A percentile compares a stretch with the other conserved stretches of the same genome.
phyloP scores from a whole-genome alignment of 1,140 invertebrate genomes.

The Tribolium castaneum region DNA sequence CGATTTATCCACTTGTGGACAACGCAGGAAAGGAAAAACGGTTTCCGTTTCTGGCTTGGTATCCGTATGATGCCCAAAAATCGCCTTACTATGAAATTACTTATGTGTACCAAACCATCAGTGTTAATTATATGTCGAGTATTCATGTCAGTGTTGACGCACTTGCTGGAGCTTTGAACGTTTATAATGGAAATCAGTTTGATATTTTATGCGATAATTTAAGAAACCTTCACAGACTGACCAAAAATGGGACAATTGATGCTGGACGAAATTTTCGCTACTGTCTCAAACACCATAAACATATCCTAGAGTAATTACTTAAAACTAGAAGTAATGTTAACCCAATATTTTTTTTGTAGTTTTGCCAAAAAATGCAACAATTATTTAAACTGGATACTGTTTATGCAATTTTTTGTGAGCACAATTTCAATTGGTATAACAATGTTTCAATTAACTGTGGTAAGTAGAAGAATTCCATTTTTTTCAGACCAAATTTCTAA shows the following conservation, averaged over 20 bases:
- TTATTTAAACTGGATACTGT: conserved; percentile 1
- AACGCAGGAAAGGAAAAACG: not conserved
- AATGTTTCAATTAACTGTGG: conserved; percentile 19
- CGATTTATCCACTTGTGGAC: not conserved
- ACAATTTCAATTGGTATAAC: not conserved
- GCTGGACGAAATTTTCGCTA: not conserved
- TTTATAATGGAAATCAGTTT: not conserved
- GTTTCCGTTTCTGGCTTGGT: not conserved
- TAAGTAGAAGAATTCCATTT: not conserved
- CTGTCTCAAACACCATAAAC: not conserved
- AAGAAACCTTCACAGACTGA: not conserved
- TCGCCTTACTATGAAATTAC: not conserved
- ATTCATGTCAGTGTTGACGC: not conserved
- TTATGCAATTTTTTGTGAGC: not conserved
- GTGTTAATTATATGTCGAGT: not conserved
- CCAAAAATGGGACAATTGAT: not conserved
- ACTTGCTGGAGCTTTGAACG: not conserved
- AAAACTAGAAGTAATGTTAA: not conserved
- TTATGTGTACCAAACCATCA: not conserved
- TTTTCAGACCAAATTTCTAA: not conserved
- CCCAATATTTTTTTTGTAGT: not conserved
- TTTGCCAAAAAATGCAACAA: not conserved
- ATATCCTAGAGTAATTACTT: not conserved
- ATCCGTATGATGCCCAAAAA: not conserved
- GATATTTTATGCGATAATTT: conserved; percentile 3